These are phyloP conservation scores for Leuciscus idus DNA, from an alignment of 2,113 vertebrate species.

Conservation along the genomic window DNA sequence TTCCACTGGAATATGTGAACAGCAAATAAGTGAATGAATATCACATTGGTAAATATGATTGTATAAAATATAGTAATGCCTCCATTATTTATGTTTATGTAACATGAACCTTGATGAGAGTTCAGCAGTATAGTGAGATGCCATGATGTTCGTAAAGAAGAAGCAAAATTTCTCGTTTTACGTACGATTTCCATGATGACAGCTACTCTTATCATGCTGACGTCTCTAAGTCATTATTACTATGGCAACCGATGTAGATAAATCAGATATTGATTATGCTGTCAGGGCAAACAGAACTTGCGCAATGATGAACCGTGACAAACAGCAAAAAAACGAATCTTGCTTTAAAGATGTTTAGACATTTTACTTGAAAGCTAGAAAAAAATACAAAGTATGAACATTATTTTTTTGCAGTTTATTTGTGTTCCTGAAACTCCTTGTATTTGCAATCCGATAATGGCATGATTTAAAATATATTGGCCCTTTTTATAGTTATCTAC, in stretches of 20 bases:
- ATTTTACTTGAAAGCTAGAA: not conserved
- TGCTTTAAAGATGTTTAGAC: not conserved
- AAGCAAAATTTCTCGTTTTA: not conserved
- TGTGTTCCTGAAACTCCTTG: not conserved
- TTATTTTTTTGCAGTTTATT: not conserved
- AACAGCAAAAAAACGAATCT: not conserved
- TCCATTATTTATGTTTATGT: no score
- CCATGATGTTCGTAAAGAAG: not conserved
- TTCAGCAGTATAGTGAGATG: not conserved
- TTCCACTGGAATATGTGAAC: no score
- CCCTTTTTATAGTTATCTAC: not conserved
- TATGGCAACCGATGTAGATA: not conserved
- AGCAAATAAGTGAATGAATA: no score
- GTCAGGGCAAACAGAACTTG: no score
- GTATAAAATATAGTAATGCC: no score
- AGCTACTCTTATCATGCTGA: not conserved
- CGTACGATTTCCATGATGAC: not conserved
- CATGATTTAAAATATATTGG: not conserved
- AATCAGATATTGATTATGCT: no score
- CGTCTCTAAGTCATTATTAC: not conserved
- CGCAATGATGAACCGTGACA: not conserved
- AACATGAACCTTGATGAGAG: no score
- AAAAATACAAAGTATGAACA: not conserved
- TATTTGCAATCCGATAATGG: not conserved
- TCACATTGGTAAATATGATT: no score